Conservation (phyloP, 1,140 invertebrate genomes). For the Aphaenogaster ashmeadi region DNA sequence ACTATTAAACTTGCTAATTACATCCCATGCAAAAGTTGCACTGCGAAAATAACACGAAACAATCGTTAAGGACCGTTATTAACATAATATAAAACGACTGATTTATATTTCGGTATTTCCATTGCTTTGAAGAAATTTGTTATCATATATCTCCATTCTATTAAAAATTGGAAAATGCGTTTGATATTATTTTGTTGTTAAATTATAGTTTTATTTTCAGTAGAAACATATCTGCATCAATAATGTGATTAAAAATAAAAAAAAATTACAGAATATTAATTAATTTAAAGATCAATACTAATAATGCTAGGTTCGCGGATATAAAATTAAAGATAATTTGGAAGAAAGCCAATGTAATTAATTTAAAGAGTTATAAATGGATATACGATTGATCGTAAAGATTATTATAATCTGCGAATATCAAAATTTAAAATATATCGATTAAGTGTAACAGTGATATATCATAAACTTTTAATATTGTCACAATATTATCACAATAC, state of each 20-base stretch:
- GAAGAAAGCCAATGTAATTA: background rate
- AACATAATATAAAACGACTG: background rate
- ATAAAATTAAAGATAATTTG: no score
- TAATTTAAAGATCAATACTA: background rate
- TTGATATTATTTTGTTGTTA: background rate
- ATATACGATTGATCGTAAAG: background rate
- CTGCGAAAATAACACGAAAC: background rate
- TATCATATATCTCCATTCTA: background rate
- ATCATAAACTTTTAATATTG: background rate
- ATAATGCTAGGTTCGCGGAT: no score
- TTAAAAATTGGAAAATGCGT: background rate
- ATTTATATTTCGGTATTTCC: background rate
- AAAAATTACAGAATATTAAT: background rate
- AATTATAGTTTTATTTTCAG: background rate
- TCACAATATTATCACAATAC: no score
- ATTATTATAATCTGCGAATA: background rate
- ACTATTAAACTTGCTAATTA: conserved; percentile 21
- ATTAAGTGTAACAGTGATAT: background rate
- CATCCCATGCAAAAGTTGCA: background rate
- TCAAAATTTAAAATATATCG: background rate
- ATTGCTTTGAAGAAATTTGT: background rate
- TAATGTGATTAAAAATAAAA: background rate
- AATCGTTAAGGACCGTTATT: background rate
- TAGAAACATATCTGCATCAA: background rate
- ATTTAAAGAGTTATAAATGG: background rate